These are phyloP conservation scores for Cossypha heuglini DNA, from an alignment of 2,797 vertebrate species.

Conservation along the genomic window DNA sequence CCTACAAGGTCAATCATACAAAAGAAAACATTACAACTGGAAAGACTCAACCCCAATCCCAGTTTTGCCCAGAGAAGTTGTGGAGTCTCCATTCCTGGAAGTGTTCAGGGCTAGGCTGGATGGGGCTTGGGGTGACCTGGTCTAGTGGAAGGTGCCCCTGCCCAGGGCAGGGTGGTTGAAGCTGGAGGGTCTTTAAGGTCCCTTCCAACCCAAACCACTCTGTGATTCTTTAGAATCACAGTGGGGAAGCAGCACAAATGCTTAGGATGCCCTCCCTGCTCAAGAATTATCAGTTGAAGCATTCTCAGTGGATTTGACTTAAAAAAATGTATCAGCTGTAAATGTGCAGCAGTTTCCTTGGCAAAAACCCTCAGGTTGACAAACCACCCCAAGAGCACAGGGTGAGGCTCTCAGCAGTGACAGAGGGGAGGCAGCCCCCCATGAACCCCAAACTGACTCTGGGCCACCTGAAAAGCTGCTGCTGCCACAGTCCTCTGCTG, in stretches of 20 bases:
- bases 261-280: not conserved
- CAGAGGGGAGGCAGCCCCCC: rapidly evolving
- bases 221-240: not conserved
- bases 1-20: not conserved
- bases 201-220: not conserved
- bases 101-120: not conserved
- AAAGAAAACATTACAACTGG: not conserved
- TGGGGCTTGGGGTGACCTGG: too few relatives aligned
- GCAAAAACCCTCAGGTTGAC: rapidly evolving
- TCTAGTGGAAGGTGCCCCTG: not conserved
- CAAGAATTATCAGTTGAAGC: not conserved
- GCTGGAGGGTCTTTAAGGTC: not conserved
- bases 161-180: not conserved
- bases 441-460: not conserved
- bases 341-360: not conserved
- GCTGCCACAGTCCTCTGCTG: not conserved
- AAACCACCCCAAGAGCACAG: too few relatives aligned
- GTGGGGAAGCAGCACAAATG: not conserved
- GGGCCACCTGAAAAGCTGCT: not conserved
- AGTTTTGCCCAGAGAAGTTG: not conserved
- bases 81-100: not conserved
- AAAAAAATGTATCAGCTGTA: not conserved
- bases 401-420: not conserved
- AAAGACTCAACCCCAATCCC: not conserved
- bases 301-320: not conserved